Evolutionary conservation across 1,140 invertebrate genomes (phyloP).

Genomic region (Homarus americanus): DNA sequence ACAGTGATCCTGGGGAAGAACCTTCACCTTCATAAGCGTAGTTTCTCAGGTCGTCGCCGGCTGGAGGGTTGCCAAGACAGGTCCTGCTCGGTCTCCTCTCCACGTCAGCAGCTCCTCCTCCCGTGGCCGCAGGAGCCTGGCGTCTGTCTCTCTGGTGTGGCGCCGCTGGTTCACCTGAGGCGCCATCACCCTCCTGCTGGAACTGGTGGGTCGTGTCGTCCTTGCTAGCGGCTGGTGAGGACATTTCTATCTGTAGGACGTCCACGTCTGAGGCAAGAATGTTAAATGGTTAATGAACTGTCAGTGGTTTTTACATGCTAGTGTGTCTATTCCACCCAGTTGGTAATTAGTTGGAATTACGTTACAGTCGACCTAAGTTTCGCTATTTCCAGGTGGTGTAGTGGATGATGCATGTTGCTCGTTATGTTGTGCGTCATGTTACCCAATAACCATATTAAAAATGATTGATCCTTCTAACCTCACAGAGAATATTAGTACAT

Average conservation of each 20-base stretch:
- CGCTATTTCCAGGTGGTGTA: too few species aligned
- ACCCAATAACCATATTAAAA: too few species aligned
- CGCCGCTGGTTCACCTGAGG: background rate
- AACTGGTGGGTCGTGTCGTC: background rate
- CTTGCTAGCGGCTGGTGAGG: background rate
- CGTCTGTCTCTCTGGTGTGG: background rate
- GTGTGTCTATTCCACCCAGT: too few species aligned
- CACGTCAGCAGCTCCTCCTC: too few species aligned
- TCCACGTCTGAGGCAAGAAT: conserved; percentile 20
- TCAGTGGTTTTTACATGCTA: too few species aligned
- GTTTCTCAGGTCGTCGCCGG: conserved; percentile 29
- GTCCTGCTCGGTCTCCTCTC: background rate
- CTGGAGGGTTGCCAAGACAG: conserved; percentile 1
- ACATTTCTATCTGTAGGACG: conserved; percentile 2
- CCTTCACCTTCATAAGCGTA: conserved; percentile 38
- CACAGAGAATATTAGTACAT: too few species aligned
- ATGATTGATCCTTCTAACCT: too few species aligned
- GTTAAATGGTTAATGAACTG: background rate
- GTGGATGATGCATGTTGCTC: too few species aligned
- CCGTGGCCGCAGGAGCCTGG: background rate
- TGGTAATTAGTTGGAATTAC: too few species aligned
- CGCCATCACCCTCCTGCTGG: background rate
- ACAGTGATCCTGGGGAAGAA: conserved; percentile 29
- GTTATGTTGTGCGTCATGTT: too few species aligned
- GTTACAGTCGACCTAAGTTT: too few species aligned